Conservation (phyloP, 2,888 invertebrate species). For the Oconnorella tubifera region DNA sequence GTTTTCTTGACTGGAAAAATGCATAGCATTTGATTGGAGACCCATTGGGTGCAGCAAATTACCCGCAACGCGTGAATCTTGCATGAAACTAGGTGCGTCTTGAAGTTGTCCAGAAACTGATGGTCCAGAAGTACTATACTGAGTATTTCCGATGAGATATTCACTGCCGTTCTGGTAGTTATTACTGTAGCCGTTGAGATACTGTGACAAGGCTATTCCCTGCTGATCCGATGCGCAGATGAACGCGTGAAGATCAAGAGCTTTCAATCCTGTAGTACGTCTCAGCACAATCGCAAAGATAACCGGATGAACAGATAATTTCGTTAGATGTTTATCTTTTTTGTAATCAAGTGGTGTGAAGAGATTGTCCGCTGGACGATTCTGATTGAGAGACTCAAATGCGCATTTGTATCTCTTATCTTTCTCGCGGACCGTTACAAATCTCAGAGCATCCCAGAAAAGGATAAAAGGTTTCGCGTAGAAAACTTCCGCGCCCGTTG, state of each 20-base stretch:
- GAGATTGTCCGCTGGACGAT: not conserved
- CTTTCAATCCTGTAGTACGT: constrained; percentile 5
- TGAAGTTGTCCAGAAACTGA: too few species aligned
- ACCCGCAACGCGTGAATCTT: too few species aligned
- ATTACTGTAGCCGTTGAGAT: too few species aligned
- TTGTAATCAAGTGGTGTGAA: constrained; percentile 7
- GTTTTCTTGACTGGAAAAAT: too few species aligned
- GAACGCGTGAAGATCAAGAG: constrained; percentile 11
- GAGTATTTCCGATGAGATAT: too few species aligned
- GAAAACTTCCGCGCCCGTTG: constrained; percentile 1
- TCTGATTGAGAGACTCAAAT: constrained; percentile 5
- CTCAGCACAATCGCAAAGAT: constrained; percentile 9
- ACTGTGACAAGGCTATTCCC: too few species aligned
- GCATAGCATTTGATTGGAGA: too few species aligned
- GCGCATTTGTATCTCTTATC: constrained; percentile 2
- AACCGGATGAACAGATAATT: constrained; percentile 5
- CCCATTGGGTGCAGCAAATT: too few species aligned
- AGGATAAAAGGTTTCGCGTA: constrained; percentile 7
- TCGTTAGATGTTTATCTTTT: constrained; percentile 4
- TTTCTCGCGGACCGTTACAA: constrained; percentile 1
- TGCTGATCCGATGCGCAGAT: constrained; percentile 7
- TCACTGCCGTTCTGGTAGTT: too few species aligned
- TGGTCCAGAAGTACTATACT: too few species aligned
- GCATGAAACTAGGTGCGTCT: too few species aligned
- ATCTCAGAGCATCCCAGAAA: constrained; percentile 4